Evolutionary conservation across 2,113 vertebrate species (phyloP).

Genomic region (Cromileptes altivelis): DNA sequence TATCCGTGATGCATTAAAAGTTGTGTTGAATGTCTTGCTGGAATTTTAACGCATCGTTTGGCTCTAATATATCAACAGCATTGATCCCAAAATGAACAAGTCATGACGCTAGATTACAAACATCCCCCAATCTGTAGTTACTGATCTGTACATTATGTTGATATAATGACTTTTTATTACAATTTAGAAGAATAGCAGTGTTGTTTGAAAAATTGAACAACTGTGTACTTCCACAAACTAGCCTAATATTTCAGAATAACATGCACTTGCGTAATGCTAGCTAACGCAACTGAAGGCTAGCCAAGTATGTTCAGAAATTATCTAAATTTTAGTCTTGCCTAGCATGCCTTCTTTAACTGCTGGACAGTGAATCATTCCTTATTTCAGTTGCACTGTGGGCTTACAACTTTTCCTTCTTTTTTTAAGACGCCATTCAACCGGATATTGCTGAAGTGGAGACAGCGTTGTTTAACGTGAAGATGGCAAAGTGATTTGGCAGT

Average conservation of each 20-base stretch:
- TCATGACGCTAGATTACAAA: not conserved
- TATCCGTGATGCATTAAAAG: not conserved
- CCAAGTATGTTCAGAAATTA: constrained; percentile 11
- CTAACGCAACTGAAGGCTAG: constrained; percentile 52
- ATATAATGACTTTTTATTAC: not conserved
- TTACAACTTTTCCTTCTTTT: constrained; percentile 93
- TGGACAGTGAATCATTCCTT: constrained; percentile 49
- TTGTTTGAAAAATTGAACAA: not conserved
- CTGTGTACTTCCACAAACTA: not conserved
- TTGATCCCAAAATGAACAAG: not conserved
- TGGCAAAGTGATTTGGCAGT: constrained; percentile 83
- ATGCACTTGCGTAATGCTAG: constrained; percentile 12
- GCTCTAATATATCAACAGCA: not conserved
- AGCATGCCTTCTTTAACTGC: constrained; percentile 31
- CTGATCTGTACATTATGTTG: not conserved
- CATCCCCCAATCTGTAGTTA: not conserved
- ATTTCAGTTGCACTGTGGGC: constrained; percentile 80
- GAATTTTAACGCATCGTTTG: not conserved
- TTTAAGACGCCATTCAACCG: constrained; percentile 92
- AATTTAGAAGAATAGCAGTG: not conserved
- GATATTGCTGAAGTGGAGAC: constrained; percentile 91
- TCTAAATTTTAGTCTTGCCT: constrained; percentile 21
- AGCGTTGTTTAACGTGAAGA: constrained; percentile 93
- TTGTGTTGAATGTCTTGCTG: not conserved
- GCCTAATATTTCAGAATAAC: not conserved